phyloP scores from a whole-genome alignment of 2,113 vertebrate genomes.

The Excalfactoria chinensis region DNA sequence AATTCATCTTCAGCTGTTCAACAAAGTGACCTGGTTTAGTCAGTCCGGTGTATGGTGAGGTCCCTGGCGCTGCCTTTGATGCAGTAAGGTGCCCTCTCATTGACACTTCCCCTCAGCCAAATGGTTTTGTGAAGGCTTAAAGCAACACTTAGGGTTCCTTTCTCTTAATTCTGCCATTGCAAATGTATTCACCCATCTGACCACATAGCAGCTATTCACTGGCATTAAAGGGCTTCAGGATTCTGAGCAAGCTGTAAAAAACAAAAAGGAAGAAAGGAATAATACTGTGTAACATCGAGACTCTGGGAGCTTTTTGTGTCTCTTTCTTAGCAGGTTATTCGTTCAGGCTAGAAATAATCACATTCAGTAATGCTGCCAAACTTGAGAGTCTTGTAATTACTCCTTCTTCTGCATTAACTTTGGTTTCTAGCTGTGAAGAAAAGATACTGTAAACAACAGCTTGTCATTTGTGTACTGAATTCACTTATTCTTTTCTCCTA shows the following conservation, averaged over 20 bases:
- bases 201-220: background rate
- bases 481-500: conserved; percentile 67
- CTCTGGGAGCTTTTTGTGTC: background rate
- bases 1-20: background rate
- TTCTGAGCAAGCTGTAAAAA: background rate
- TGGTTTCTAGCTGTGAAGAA: background rate
- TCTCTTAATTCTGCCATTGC: background rate
- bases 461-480: background rate
- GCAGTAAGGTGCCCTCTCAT: background rate
- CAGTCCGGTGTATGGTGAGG: background rate
- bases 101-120: background rate
- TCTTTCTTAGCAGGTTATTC: background rate
- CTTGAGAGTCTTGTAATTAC: background rate
- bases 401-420: background rate
- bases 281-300: background rate
- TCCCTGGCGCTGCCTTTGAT: background rate
- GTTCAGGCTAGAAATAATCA: background rate
- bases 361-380: background rate
- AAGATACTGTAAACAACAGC: background rate
- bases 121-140: conserved; percentile 16
- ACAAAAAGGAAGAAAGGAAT: background rate
- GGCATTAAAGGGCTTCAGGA: background rate
- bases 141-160: background rate
- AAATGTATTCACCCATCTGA: background rate
- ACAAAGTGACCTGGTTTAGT: background rate